These are phyloP conservation scores for Lordiphosa collinella DNA, from an alignment of 1,140 invertebrate genomes.

Conservation along the genomic window DNA sequence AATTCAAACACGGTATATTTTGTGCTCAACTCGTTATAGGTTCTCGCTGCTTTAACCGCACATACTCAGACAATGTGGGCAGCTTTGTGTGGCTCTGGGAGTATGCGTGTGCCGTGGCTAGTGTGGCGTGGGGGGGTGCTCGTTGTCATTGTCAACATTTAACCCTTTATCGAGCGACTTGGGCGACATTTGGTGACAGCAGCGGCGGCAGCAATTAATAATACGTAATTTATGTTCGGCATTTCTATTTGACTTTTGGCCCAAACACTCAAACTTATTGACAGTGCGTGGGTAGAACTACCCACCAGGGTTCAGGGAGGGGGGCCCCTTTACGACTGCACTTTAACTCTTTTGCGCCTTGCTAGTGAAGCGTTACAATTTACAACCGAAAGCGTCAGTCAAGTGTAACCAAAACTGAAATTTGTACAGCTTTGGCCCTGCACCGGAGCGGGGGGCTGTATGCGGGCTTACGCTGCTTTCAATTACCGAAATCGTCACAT, in stretches of 20 bases:
- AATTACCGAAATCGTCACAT: conserved; percentile 27
- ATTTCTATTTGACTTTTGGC: conserved; percentile 68
- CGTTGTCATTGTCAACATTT: conserved; percentile 62
- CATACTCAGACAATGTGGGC: too few species aligned
- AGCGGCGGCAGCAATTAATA: conserved; percentile 63
- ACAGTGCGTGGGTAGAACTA: conserved; percentile 36
- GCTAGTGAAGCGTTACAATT: conserved; percentile 71
- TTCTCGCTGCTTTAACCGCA: too few species aligned
- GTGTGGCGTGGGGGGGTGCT: neutral
- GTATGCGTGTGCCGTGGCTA: too few species aligned
- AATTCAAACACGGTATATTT: too few species aligned
- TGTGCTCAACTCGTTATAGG: too few species aligned
- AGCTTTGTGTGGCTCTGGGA: neutral
- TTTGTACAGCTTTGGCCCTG: neutral
- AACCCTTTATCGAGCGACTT: conserved; percentile 54
- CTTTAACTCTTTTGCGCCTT: conserved; percentile 62
- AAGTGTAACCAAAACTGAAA: conserved; percentile 45
- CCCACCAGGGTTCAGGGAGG: neutral
- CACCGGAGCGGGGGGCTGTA: neutral
- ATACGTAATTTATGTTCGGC: conserved; percentile 72
- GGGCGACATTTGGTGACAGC: conserved; percentile 37
- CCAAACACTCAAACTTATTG: conserved; percentile 62
- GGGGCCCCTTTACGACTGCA: conserved; percentile 41
- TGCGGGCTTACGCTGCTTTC: conserved; percentile 18
- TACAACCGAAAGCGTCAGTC: conserved; percentile 49